Percentiles rank a stretch among this genome's conserved stretches.
Evolutionary conservation across 2,888 invertebrate species (phyloP).

Genomic region (Trissonchulus sp.): DNA sequence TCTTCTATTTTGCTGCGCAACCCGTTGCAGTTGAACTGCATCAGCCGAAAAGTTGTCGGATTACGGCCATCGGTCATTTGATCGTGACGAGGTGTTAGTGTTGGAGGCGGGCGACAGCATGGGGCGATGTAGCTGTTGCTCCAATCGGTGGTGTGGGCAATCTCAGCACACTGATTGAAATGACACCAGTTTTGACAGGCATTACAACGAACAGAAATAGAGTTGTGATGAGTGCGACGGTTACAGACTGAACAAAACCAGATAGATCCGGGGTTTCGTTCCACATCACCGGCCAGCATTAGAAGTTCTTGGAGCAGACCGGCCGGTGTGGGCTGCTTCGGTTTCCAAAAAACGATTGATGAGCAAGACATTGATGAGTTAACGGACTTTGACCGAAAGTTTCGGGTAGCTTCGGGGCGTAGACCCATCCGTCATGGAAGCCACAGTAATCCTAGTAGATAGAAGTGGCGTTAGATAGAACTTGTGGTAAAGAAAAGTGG

Average conservation of each 20-base stretch:
- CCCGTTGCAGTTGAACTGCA: conserved; percentile 7
- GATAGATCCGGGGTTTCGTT: background rate
- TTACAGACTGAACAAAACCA: conserved; percentile 8
- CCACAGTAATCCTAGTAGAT: too few relatives aligned
- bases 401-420: too few relatives aligned
- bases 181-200: conserved; percentile 7
- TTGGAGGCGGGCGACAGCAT: background rate
- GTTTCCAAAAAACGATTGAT: conserved; percentile 7
- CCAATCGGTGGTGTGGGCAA: background rate
- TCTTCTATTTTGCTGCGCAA: conserved; percentile 13
- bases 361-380: too few relatives aligned
- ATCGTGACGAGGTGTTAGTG: background rate
- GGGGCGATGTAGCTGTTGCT: conserved; percentile 10
- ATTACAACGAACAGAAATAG: background rate
- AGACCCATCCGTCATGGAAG: too few relatives aligned
- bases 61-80: background rate
- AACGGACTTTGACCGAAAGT: too few relatives aligned
- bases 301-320: background rate
- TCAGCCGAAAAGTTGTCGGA: background rate
- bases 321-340: conserved; percentile 13
- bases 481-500: too few relatives aligned
- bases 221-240: background rate
- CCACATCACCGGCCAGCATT: conserved; percentile 7
- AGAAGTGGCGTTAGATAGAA: too few relatives aligned
- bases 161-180: conserved; percentile 2